These are phyloP conservation scores for Malurus cyaneus DNA, from an alignment of 2,113 vertebrate genomes.

Conservation along the genomic window DNA sequence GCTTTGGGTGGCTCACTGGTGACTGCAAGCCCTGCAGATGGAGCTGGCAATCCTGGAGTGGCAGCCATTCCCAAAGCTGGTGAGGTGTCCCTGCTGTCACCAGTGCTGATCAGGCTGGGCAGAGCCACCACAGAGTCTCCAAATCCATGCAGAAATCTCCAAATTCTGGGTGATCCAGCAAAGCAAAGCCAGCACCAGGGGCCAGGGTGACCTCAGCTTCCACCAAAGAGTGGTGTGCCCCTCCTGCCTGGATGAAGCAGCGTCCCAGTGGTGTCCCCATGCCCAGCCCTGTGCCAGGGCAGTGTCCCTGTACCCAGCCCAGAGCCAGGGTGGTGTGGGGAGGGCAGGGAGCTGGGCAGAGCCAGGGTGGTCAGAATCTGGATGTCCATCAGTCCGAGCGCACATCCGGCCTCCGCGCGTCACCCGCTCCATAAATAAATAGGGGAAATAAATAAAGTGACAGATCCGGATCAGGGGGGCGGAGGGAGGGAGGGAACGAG, in stretches of 20 bases:
- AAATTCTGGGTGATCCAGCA: not conserved
- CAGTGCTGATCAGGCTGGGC: not conserved
- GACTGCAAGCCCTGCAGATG: fast-evolving
- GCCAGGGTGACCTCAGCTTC: not conserved
- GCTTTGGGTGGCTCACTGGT: not conserved
- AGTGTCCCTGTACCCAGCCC: not conserved
- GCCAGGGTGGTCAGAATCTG: not conserved
- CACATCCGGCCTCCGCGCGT: not conserved
- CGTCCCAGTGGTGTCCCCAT: not conserved
- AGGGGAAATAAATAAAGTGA: slow-evolving; percentile 78
- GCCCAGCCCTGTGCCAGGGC: not conserved
- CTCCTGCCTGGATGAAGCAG: not conserved
- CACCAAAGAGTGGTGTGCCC: not conserved
- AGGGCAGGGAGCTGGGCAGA: not conserved
- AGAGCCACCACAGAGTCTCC: not conserved
- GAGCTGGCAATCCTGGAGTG: not conserved
- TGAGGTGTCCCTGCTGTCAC: not conserved
- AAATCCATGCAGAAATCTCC: not conserved
- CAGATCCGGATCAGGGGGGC: not conserved
- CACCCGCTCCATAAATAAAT: slow-evolving; percentile 75
- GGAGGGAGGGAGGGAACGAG: no score
- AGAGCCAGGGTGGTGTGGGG: fast-evolving
- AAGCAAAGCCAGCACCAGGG: not conserved
- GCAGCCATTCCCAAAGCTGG: not conserved
- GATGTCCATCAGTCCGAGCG: not conserved